phyloP scores from a whole-genome alignment of 2,797 vertebrate genomes.

The Calcarius lapponicus region DNA sequence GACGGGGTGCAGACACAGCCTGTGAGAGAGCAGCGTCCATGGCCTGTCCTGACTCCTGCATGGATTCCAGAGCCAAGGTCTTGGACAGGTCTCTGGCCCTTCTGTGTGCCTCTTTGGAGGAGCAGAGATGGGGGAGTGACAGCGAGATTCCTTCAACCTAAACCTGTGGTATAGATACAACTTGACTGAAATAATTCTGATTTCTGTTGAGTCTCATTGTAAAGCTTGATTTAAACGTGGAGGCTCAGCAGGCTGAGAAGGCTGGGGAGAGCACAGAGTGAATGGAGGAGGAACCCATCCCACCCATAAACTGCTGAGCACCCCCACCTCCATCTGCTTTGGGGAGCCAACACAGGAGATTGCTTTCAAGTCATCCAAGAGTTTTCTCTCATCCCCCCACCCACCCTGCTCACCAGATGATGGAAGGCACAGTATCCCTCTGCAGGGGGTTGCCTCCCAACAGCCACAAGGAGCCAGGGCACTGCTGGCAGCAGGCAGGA shows the following conservation, averaged over 20 bases:
- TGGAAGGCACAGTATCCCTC: neutral
- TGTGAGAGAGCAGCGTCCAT: neutral
- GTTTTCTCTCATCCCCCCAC: neutral
- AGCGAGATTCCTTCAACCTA: neutral
- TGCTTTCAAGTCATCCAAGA: neutral
- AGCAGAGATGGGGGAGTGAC: neutral
- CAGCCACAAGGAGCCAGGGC: rapidly evolving
- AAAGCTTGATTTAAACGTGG: neutral
- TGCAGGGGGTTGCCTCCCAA: neutral
- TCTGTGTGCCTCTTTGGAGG: neutral
- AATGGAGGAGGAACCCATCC: neutral
- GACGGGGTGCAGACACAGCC: neutral
- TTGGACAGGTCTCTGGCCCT: neutral
- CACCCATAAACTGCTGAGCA: neutral
- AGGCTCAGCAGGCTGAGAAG: neutral
- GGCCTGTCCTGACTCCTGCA: neutral
- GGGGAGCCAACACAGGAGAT: neutral
- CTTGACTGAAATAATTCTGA: neutral
- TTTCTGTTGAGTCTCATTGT: neutral
- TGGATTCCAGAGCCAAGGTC: neutral
- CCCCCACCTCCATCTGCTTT: neutral
- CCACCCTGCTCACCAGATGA: neutral
- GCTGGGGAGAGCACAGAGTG: neutral
- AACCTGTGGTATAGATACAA: neutral
- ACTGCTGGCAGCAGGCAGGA: neutral